phyloP scores from a whole-genome alignment of 2,888 invertebrate genomes.

The Athripsodes cinereus region DNA sequence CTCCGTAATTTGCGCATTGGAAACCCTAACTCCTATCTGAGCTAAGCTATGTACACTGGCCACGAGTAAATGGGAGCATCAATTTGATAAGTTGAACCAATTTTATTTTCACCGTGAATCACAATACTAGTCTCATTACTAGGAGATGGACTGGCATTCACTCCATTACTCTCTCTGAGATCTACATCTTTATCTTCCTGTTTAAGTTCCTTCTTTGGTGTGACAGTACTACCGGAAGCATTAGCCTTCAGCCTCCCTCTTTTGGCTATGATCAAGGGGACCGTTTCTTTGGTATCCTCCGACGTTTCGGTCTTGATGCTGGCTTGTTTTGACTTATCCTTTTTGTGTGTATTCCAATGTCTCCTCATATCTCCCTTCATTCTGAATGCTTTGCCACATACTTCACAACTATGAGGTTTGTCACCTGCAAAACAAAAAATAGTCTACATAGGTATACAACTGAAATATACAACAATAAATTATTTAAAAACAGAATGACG shows the following conservation, averaged over 20 bases:
- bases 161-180: conserved; percentile 8
- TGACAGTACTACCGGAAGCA: conserved; percentile 4
- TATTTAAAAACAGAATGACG: too few species aligned
- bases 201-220: conserved; percentile 21
- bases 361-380: conserved; percentile 78
- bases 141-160: conserved; percentile 16
- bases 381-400: conserved; percentile 77
- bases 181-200: conserved; percentile 15
- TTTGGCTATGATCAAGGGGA: not conserved
- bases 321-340: conserved; percentile 24
- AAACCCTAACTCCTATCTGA: too few species aligned
- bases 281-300: conserved; percentile 6
- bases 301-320: conserved; percentile 13
- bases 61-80: conserved; percentile 19
- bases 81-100: conserved; percentile 8
- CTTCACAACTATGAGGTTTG: conserved; percentile 67
- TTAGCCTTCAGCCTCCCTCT: conserved; percentile 9
- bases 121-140: conserved; percentile 6
- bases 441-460: too few species aligned
- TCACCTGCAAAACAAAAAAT: too few species aligned
- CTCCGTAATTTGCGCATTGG: too few species aligned
- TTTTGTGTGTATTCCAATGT: conserved; percentile 66
- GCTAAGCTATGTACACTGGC: conserved; percentile 16
- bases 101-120: conserved; percentile 10
- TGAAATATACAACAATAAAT: too few species aligned